Conservation (phyloP, 1,140 invertebrate genomes). For the Sinonovacula constricta region DNA sequence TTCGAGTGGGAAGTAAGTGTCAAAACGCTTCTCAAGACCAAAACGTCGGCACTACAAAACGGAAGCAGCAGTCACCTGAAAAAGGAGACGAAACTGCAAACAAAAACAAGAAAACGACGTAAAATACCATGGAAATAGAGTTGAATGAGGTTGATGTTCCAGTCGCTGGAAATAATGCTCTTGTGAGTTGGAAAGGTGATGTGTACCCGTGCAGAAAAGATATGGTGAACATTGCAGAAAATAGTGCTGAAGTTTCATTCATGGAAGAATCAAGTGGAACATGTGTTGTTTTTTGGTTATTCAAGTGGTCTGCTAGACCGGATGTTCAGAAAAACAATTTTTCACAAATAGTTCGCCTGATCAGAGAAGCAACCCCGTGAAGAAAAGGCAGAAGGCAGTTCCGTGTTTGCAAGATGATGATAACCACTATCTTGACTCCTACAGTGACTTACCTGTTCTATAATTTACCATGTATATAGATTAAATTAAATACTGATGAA, state of each 20-base stretch:
- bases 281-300: no score
- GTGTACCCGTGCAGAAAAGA: not conserved
- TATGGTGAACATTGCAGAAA: not conserved
- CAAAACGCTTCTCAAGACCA: no score
- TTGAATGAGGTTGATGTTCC: not conserved
- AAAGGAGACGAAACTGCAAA: not conserved
- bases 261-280: not conserved
- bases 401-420: no score
- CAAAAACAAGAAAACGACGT: not conserved
- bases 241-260: slow-evolving; percentile 2
- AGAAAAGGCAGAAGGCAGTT: no score
- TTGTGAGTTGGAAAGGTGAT: not conserved
- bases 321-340: no score
- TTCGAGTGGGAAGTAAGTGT: not conserved
- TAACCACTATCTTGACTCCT: no score
- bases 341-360: no score
- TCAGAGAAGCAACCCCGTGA: no score
- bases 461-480: no score
- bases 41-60: not conserved
- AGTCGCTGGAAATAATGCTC: not conserved
- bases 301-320: no score
- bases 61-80: not conserved
- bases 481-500: no score
- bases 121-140: not conserved
- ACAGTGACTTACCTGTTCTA: no score